Evolutionary conservation across 1,140 invertebrate species (phyloP), one percentile per base, ranked within the genome.

Genomic region (Temnothorax curvispinosus): DNA sequence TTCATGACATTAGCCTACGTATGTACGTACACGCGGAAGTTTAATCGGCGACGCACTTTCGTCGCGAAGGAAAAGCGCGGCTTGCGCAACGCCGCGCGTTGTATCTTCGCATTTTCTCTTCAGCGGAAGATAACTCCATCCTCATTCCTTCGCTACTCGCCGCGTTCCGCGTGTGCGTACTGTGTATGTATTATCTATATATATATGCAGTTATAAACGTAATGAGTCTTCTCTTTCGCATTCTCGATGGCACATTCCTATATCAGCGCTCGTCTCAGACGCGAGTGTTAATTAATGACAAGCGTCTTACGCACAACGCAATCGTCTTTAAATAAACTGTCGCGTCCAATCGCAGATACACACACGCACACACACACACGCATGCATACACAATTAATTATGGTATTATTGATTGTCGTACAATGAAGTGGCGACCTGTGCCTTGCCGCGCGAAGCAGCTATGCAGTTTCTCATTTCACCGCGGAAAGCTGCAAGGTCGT

Each of bases 161-260:
- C 52, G 52, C 27, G 15, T 58, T 60, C 80, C 62, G 52, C 27
- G 52, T 60, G 41, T 60, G 38, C 80, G 54, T 82, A 72, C 15
- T 41, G 4, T 41, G 7, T 56, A 71, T 21, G 15, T 50, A 41
- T 80, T 80, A 65, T 50, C n/a, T 44, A 58, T 54, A 44, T 65
- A 41, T 47, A 85, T 54, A 77, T 74, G 44, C 67, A 72, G 32
- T 78, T 71, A 38, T 13, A 71, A 86, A 76, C 27, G 18, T 80
- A 86, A 89, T 62, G 76, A 89, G 72, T 87, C 58, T 89, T 89
- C 88, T 89, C 88, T 65, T 85, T 89, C 87, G 81, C 89, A 72
- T 91, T 91, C 86, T 90, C 85, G 44, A 92, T 92, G 91, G 90
- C 93, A 91, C 93, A 90, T 93, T 94, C 93, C 91, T 91, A 90